These are phyloP conservation scores for Metalampra italica DNA, from an alignment of 2,888 invertebrate species.

Conservation along the genomic window DNA sequence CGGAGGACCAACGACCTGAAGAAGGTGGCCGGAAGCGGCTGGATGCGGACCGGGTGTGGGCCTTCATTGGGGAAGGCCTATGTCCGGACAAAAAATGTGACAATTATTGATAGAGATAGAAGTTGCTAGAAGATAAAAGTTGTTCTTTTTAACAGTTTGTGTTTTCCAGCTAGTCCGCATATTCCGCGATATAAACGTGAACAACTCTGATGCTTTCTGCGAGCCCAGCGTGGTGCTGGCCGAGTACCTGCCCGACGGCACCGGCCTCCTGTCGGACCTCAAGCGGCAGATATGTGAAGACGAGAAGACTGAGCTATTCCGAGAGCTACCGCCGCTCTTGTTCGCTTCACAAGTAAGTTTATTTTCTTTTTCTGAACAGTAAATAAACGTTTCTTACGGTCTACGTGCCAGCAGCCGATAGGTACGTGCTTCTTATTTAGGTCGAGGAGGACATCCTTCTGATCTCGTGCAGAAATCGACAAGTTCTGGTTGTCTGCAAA, in stretches of 20 bases:
- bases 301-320: constrained; percentile 33
- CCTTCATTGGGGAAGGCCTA: too few relatives aligned
- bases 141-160: too few relatives aligned
- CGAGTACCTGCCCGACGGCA: constrained; percentile 61
- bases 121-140: too few relatives aligned
- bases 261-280: constrained; percentile 38
- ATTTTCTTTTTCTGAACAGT: not conserved
- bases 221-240: constrained; percentile 41
- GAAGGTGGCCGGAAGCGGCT: too few relatives aligned
- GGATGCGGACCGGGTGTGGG: too few relatives aligned
- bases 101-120: too few relatives aligned
- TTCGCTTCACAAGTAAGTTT: constrained; percentile 59
- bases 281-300: constrained; percentile 42
- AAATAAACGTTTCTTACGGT: not conserved
- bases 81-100: too few relatives aligned
- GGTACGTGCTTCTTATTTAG: too few relatives aligned
- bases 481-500: not conserved
- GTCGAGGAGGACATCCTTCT: too few relatives aligned
- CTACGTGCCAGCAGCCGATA: too few relatives aligned
- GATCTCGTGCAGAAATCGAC: too few relatives aligned
- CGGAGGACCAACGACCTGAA: too few relatives aligned
- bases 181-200: constrained; percentile 54
- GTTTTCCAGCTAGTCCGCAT: constrained; percentile 56
- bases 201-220: constrained; percentile 52
- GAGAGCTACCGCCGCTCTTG: constrained; percentile 52